phyloP scores from a whole-genome alignment of 2,888 invertebrate genomes.

The Tenthredo mesomela region DNA sequence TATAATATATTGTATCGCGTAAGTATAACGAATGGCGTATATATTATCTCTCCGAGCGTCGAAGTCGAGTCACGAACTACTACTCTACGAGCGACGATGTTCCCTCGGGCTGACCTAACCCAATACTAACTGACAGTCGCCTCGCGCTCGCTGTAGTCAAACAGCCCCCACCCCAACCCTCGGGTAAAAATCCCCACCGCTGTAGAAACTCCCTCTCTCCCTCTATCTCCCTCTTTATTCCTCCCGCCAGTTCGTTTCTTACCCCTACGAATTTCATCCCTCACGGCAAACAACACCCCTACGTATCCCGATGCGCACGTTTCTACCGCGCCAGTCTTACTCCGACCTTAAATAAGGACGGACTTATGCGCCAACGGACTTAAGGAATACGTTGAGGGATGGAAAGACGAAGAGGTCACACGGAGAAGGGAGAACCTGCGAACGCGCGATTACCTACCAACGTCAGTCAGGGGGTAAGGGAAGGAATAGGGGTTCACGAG shows the following conservation, averaged over 20 bases:
- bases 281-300: constrained; percentile 77
- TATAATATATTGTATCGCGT: not conserved
- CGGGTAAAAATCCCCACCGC: constrained; percentile 46
- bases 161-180: constrained; percentile 68
- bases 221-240: constrained; percentile 71
- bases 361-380: not conserved
- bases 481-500: not conserved
- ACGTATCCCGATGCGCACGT: constrained; percentile 25
- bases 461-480: not conserved
- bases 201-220: constrained; percentile 77
- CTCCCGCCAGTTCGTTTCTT: constrained; percentile 58
- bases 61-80: constrained; percentile 58
- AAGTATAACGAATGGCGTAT: not conserved
- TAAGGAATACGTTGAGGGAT: not conserved
- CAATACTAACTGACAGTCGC: constrained; percentile 80
- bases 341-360: constrained; percentile 30
- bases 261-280: constrained; percentile 62
- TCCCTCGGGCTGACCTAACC: constrained; percentile 82
- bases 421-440: constrained; percentile 50
- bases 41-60: not conserved
- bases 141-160: constrained; percentile 75
- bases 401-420: constrained; percentile 7
- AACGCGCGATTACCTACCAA: constrained; percentile 43
- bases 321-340: not conserved
- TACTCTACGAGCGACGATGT: constrained; percentile 62